phyloP scores from a whole-genome alignment of 30 jellyfish, hydroid and myxozoan species.

The Chironex yamaguchii region DNA sequence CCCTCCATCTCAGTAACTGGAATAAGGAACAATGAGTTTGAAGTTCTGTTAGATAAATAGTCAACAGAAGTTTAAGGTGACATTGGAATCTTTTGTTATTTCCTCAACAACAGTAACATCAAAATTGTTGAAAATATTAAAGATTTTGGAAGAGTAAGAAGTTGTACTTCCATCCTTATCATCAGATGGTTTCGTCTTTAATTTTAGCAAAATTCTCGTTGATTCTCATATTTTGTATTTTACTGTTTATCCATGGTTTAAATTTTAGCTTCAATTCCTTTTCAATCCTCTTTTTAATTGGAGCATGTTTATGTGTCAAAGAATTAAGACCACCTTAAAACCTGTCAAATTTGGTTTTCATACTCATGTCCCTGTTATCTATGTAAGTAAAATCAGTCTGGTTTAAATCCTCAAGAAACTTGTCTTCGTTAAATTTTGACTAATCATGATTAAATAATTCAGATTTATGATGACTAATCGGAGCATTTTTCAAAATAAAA shows the following conservation, averaged over 20 bases:
- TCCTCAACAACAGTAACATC: background rate
- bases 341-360: background rate
- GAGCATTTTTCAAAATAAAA: too few species aligned
- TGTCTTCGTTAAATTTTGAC: too few species aligned
- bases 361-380: background rate
- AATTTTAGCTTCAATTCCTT: too few species aligned
- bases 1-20: too few species aligned
- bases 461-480: too few species aligned
- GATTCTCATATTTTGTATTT: background rate
- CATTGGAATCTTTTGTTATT: constrained; percentile 5
- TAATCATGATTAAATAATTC: too few species aligned
- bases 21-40: constrained; percentile 16
- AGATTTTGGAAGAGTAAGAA: constrained; percentile 11
- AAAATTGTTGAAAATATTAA: background rate
- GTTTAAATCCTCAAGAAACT: too few species aligned
- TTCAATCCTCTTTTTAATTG: background rate
- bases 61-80: background rate
- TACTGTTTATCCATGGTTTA: background rate
- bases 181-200: background rate
- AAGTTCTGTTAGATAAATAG: background rate
- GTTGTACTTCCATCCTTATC: background rate
- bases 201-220: background rate
- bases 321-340: background rate
- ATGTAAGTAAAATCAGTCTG: too few species aligned
- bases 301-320: background rate